A percentile compares a stretch with the other conserved stretches of the same genome.
These are phyloP conservation scores for Calycopis cecrops DNA, from an alignment of 1,140 invertebrate species.

Conservation along the genomic window DNA sequence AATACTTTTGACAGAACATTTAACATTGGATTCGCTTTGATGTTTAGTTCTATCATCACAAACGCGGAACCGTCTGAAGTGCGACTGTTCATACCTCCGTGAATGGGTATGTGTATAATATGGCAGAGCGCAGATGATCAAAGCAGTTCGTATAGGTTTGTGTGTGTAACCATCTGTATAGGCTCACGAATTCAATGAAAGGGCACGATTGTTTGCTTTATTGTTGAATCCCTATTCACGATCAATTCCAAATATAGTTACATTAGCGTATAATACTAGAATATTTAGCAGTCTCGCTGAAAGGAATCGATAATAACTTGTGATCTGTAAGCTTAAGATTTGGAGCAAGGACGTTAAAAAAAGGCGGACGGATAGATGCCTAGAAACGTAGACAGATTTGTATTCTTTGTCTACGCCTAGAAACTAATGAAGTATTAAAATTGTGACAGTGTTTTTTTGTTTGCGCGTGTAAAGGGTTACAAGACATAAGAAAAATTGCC, in stretches of 20 bases:
- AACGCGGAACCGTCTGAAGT: conserved; percentile 6
- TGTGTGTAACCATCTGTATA: conserved; percentile 52
- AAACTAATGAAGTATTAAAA: too few relatives aligned
- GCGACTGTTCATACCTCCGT: conserved; percentile 29
- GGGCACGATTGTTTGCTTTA: conserved; percentile 43
- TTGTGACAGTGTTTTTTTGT: too few relatives aligned
- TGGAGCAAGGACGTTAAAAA: too few relatives aligned
- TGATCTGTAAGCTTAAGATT: conserved; percentile 59
- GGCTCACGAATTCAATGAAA: conserved; percentile 54
- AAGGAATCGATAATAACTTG: conserved; percentile 37
- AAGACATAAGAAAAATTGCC: too few relatives aligned
- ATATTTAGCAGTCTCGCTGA: not conserved
- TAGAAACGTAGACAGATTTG: too few relatives aligned
- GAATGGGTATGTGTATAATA: conserved; percentile 28
- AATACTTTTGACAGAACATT: too few relatives aligned
- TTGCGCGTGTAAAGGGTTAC: too few relatives aligned
- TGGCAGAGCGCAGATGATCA: conserved; percentile 62
- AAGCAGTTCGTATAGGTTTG: conserved; percentile 41
- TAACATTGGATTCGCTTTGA: conserved; percentile 7
- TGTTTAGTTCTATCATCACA: conserved; percentile 1
- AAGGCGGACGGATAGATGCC: too few relatives aligned
- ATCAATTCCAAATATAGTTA: too few relatives aligned
- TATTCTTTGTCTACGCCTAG: too few relatives aligned
- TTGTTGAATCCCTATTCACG: conserved; percentile 11
- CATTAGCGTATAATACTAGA: too few relatives aligned